Evolutionary conservation across 1,140 invertebrate genomes (phyloP), one percentile per base, ranked within the genome.

Genomic region (Ceratina australensis): DNA sequence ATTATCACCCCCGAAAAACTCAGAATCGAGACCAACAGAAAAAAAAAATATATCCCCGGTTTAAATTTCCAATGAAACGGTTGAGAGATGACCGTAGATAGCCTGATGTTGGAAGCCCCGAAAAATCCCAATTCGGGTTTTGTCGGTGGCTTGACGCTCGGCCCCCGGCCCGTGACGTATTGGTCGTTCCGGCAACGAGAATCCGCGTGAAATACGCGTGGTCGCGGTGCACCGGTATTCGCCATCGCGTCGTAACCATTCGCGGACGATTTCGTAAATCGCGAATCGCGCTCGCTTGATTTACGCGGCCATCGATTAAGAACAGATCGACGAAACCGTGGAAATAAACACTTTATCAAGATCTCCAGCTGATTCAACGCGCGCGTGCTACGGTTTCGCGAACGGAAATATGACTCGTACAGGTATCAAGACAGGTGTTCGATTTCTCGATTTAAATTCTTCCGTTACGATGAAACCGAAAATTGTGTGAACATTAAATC

Each of bases 271-370:
- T 82, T 63, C 66, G 71, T 69, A 52, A 65, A 79, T 50, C 72
- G 64, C 71, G 76, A 69, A 72, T 69, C 56, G 69, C 33, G 33
- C 33, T 0, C 33, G 12, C 33, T 54, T 75, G 82, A 83, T 83
- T 83, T 83, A 77, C 28, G 52, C 57, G 10, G 0, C 24, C 61
- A 64, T 72, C 71, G 76, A 74, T 82, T 82, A 83, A 78, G 42
- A 61, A 24, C 52, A 54, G 50, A 54, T 20, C 61, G 61, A 65
- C 50, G 73, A 49, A 52, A 33, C 33, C 72, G 67, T 56, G 71
- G 75, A 82, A 83, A 83, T 79, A 82, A 82, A 83, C 78, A 83
- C 61, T 79, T 83, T 79, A 82, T 79, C 33, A 28, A 26, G 15
- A 56, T 61, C 52, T 26, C 22, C 28, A 24, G 24, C 22, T 24